Percentiles rank a stretch among this genome's conserved stretches.
phyloP scores from a whole-genome alignment of 2,113 vertebrate species.

The Urocitellus parryii region DNA sequence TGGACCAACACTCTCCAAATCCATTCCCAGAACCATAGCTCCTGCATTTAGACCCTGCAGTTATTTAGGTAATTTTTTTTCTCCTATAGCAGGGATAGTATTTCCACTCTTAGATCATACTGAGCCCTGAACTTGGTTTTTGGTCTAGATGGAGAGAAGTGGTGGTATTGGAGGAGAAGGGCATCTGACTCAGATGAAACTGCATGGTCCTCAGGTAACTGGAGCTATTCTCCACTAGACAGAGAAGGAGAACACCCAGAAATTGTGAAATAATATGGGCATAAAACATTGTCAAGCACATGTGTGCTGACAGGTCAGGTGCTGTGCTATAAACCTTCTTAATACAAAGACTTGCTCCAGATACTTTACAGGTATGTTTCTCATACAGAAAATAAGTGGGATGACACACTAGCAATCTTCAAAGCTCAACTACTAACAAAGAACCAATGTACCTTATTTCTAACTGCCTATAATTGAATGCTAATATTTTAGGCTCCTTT shows the following conservation, averaged over 20 bases:
- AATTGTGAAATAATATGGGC: background rate
- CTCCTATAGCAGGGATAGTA: background rate
- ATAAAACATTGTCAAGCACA: background rate
- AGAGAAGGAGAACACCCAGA: background rate
- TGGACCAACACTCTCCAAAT: background rate
- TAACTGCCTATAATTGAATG: background rate
- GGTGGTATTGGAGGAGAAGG: background rate
- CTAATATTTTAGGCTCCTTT: background rate
- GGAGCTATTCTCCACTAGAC: background rate
- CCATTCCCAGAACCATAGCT: background rate
- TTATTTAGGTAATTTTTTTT: background rate
- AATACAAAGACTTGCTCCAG: background rate
- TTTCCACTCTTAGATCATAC: background rate
- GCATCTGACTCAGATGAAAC: background rate
- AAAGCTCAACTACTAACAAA: background rate
- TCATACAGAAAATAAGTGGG: background rate
- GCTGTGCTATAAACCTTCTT: background rate
- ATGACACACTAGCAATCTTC: background rate
- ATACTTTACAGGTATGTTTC: background rate
- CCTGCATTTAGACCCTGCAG: background rate
- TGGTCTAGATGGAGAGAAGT: background rate
- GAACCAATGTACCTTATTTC: background rate
- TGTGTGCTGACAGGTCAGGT: background rate
- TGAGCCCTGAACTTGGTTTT: background rate
- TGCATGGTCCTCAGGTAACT: background rate